A percentile compares a stretch with the other conserved stretches of the same genome.
These are phyloP conservation scores for Chelonoidis abingdonii DNA, from an alignment of 2,113 vertebrate genomes.

Conservation along the genomic window DNA sequence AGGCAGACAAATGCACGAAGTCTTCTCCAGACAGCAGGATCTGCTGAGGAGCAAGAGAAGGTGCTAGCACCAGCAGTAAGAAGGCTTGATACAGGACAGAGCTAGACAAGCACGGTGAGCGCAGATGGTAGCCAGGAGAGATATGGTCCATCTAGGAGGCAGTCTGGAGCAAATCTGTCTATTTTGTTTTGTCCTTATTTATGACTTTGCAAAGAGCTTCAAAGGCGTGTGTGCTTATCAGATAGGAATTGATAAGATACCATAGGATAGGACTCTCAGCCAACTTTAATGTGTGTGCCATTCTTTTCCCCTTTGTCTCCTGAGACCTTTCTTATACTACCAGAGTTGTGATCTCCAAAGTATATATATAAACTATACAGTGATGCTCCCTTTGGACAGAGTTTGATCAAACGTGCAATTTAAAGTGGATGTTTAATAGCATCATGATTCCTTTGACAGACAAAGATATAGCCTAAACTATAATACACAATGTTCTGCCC, in stretches of 20 bases:
- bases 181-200: conserved; percentile 69
- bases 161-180: conserved; percentile 51
- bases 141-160: conserved; percentile 39
- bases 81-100: conserved; percentile 45
- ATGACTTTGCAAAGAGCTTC: conserved; percentile 61
- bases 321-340: conserved; percentile 31
- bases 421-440: conserved; percentile 44
- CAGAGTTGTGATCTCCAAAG: conserved; percentile 57
- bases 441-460: conserved; percentile 5
- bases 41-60: conserved; percentile 24
- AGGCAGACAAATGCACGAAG: conserved; percentile 21
- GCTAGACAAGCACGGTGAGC: conserved; percentile 40
- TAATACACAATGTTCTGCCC: conserved; percentile 27
- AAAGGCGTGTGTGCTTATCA: conserved; percentile 49
- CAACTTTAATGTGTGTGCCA: conserved; percentile 65
- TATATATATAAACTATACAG: not conserved
- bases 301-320: conserved; percentile 62
- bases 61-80: conserved; percentile 4
- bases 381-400: conserved; percentile 4
- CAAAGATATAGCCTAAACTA: conserved; percentile 13
- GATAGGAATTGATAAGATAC: conserved; percentile 68
- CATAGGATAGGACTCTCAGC: conserved; percentile 61
- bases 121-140: conserved; percentile 25
- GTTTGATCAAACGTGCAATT: conserved; percentile 58
- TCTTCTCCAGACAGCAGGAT: conserved; percentile 10